Conservation (phyloP, 1,140 invertebrate species). For the Plectrocnemia conspersa region DNA sequence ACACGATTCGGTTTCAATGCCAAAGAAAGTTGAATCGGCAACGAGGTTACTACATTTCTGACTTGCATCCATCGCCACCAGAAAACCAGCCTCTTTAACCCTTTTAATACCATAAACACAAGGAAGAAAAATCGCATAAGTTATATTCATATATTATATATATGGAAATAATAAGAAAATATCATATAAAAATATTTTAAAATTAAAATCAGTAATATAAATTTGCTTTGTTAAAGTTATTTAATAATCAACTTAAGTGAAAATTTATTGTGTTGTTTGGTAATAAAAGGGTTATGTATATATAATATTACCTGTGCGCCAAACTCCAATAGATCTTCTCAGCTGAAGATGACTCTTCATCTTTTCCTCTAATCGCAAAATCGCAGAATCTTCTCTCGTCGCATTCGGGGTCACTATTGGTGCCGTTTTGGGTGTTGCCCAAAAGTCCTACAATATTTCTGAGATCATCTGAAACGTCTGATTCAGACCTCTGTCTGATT, state of each 20-base stretch:
- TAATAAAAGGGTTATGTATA: too few species aligned
- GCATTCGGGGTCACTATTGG: constrained; percentile 38
- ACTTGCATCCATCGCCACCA: constrained; percentile 1
- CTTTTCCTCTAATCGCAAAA: constrained; percentile 29
- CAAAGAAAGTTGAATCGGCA: constrained; percentile 9
- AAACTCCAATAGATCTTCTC: constrained; percentile 31
- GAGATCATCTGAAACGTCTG: neutral
- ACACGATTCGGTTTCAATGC: constrained; percentile 3
- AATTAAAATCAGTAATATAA: too few species aligned
- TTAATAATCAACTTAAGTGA: too few species aligned
- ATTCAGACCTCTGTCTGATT: constrained; percentile 24
- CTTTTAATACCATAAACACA: too few species aligned
- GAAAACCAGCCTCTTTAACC: too few species aligned
- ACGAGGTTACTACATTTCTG: constrained; percentile 3
- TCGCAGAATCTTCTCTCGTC: constrained; percentile 43
- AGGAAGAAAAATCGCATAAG: too few species aligned
- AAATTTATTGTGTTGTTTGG: too few species aligned
- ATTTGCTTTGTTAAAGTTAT: too few species aligned
- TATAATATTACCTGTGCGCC: constrained; percentile 25
- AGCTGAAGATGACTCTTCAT: constrained; percentile 6
- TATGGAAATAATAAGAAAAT: too few species aligned
- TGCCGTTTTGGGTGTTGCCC: constrained; percentile 19
- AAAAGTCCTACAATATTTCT: constrained; percentile 6
- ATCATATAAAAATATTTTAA: too few species aligned
- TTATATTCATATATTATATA: too few species aligned